Conservation (phyloP, 2,113 vertebrate species). For the Pan troglodytes region DNA sequence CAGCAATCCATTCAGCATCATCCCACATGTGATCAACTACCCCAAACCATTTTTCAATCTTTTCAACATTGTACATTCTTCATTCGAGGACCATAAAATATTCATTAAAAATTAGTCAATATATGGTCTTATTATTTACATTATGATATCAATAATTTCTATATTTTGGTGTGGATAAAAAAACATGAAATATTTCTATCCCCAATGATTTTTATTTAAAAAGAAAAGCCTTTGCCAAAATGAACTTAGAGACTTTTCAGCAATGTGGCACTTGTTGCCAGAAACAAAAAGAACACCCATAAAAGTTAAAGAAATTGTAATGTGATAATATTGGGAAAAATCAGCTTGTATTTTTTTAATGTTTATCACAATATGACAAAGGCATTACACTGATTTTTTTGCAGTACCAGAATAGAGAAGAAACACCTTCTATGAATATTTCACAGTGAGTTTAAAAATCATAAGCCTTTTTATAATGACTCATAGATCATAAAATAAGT, state of each 20-base stretch:
- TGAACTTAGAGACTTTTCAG: neutral
- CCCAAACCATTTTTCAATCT: neutral
- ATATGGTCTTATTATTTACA: neutral
- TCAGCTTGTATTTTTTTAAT: neutral
- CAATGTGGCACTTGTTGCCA: neutral
- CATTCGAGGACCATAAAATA: neutral
- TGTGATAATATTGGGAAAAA: neutral
- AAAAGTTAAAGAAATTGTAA: neutral
- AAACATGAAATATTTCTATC: neutral
- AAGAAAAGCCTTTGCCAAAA: neutral
- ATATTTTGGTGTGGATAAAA: neutral
- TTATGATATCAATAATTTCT: neutral
- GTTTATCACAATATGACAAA: neutral
- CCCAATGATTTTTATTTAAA: neutral
- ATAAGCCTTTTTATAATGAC: neutral
- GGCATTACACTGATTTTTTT: neutral
- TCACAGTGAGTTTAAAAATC: neutral
- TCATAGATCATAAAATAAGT: neutral
- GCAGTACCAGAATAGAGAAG: neutral
- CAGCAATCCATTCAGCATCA: neutral
- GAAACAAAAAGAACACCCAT: neutral
- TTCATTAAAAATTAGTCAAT: neutral
- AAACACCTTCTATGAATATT: neutral
- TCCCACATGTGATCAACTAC: accelerated
- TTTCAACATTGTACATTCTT: neutral